These are phyloP conservation scores for Tethya wilhelma DNA, from an alignment of 37 sponge, comb jelly and placozoan species.

Conservation along the genomic window DNA sequence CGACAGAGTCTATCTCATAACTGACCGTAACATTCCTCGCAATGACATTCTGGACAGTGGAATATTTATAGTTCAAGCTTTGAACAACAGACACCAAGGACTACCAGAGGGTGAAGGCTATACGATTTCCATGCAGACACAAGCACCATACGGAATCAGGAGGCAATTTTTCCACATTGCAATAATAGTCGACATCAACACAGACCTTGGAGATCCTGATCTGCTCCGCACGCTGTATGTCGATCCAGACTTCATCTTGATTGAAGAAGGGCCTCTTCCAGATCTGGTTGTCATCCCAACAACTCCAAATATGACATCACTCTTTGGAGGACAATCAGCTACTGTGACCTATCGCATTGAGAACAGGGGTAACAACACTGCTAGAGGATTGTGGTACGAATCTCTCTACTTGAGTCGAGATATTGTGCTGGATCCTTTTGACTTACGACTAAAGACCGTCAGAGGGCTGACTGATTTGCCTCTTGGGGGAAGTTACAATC, in stretches of 20 bases:
- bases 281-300: slow-evolving; percentile 25
- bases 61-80: slow-evolving; percentile 1
- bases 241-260: not conserved
- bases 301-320: not conserved
- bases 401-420: slow-evolving; percentile 26
- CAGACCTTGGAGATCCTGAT: slow-evolving; percentile 10
- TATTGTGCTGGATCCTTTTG: slow-evolving; percentile 37
- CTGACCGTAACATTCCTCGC: not conserved
- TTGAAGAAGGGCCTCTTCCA: slow-evolving; percentile 26
- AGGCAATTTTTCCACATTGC: slow-evolving; percentile 4
- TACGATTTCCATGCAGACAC: not conserved
- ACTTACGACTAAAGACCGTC: slow-evolving; percentile 25
- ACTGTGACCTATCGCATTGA: not conserved
- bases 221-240: not conserved
- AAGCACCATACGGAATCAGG: slow-evolving; percentile 15
- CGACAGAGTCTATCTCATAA: slow-evolving; percentile 11
- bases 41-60: not conserved
- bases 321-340: slow-evolving; percentile 11
- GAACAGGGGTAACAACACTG: slow-evolving; percentile 16
- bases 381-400: slow-evolving; percentile 27
- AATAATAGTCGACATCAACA: slow-evolving; percentile 18
- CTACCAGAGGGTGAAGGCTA: not conserved
- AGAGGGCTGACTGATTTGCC: not conserved
- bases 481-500: not conserved
- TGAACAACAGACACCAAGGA: slow-evolving; percentile 9